Conservation (phyloP, 2,888 invertebrate genomes). For the Rhamnusium bicolor region DNA sequence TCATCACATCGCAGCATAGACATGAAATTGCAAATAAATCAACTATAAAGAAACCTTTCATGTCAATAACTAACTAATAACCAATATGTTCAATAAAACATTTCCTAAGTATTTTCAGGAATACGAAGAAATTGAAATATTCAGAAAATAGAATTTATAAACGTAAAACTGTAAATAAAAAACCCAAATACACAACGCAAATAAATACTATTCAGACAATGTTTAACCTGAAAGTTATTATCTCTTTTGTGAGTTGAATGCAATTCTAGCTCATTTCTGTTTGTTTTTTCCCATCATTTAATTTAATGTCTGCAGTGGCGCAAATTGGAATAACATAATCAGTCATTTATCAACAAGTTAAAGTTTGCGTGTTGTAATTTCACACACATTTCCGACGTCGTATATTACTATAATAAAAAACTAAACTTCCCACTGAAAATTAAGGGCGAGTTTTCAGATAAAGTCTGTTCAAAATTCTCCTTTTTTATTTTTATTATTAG, state of each 20-base stretch:
- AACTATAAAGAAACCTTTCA: neutral
- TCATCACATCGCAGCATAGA: neutral
- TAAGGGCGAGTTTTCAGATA: too few relatives aligned
- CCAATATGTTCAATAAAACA: neutral
- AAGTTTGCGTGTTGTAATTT: neutral
- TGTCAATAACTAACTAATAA: neutral
- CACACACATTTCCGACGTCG: neutral
- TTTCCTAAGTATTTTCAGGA: neutral
- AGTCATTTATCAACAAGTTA: neutral
- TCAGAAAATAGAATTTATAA: conserved; percentile 1
- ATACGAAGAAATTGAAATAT: conserved; percentile 19
- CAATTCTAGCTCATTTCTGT: conserved; percentile 6
- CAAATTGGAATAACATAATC: conserved; percentile 2
- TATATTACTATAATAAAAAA: too few relatives aligned
- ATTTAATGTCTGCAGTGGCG: neutral
- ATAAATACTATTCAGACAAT: conserved; percentile 18
- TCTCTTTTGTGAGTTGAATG: conserved; percentile 19
- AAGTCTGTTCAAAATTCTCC: too few relatives aligned
- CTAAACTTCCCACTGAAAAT: neutral
- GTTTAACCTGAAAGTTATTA: conserved; percentile 26
- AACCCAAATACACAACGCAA: conserved; percentile 4
- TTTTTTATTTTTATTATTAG: too few relatives aligned
- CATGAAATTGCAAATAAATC: neutral
- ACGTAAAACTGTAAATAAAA: conserved; percentile 2
- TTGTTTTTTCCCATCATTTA: neutral